Evolutionary conservation across 2,888 invertebrate species (phyloP), one percentile per base, ranked within the genome.

Genomic region (Pandemis heparana): DNA sequence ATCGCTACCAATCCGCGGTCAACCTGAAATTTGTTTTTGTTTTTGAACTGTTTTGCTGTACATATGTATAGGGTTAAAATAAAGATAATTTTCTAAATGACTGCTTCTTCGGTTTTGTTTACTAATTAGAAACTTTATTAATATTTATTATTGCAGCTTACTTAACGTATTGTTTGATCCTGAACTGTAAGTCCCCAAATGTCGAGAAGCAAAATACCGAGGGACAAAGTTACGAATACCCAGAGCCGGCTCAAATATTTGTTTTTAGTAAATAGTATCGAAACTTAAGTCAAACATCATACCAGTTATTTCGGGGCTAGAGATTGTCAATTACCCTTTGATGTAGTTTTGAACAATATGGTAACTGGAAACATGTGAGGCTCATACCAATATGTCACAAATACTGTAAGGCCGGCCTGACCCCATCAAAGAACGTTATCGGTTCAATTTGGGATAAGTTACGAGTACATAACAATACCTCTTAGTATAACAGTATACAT

Each of bases 1-100:
- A 96, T 95, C 5, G 95, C 95, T 43, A 96, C 89, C n/a, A 95
- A 85, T 0, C 95, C 92, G 14, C 95, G 87, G 75, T 96, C 95
- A 75, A 96, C 77, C 95, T 95, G 81, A 53, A 89, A 89, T n/a
- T 14, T n/a, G 0, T 5, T n/a, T 1, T n/a, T n/a, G 12, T 53
- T 7, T 53, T 53, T 53, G 0, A n/a, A 51, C 5, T 51, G 1
- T 51, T 51, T 16, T 51, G 16, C 7, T 51, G 0, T 46, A 12
- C 9, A 46, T 12, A 8, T 7, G 41, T 41, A 8, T 41, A 23
- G 2, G 23, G 4, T 32, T 32, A 2, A 32, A 32, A 32, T 41
- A 41, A 18, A 56, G 1, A 12, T 23, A 16, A 23, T 56, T 56
- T 23, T 23, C 8, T 7, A 16, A 8, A 59, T 23, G 6, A 60